Conservation (phyloP, 92 coral and sea anemone species). For the Porites divaricata region DNA sequence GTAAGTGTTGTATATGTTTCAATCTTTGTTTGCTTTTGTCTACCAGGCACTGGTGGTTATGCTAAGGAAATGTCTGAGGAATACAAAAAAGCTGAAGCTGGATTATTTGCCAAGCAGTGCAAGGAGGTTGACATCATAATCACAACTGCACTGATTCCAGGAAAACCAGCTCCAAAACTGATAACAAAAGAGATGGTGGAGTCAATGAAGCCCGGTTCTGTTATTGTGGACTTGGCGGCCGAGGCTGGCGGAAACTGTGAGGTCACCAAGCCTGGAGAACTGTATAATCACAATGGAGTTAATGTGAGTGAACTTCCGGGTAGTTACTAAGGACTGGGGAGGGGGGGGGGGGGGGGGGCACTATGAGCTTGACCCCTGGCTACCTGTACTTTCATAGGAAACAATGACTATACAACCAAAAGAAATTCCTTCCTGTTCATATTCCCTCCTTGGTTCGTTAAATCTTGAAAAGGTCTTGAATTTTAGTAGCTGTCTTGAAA, state of each 20-base stretch:
- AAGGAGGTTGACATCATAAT: conserved; percentile 95
- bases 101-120: conserved; percentile 94
- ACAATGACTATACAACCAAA: too few relatives aligned
- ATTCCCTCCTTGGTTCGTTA: too few relatives aligned
- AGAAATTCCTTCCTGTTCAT: too few relatives aligned
- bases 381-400: too few relatives aligned
- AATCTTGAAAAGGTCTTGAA: too few relatives aligned
- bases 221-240: conserved; percentile 95
- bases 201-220: conserved; percentile 97
- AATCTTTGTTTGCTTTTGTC: background rate
- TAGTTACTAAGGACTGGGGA: too few relatives aligned
- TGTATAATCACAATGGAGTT: conserved; percentile 90
- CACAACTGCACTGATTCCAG: conserved; percentile 96
- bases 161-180: conserved; percentile 95
- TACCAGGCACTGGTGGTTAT: conserved; percentile 90
- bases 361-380: too few relatives aligned
- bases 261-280: conserved; percentile 95
- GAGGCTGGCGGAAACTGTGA: conserved; percentile 99
- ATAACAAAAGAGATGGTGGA: conserved; percentile 98
- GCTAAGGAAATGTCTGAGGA: conserved; percentile 92
- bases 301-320: conserved; percentile 65
- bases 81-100: conserved; percentile 90
- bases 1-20: too few relatives aligned
- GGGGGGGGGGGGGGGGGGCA: too few relatives aligned
- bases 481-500: too few relatives aligned